phyloP scores from a whole-genome alignment of 2,797 vertebrate genomes.

The Acanthurus leucopareius region DNA sequence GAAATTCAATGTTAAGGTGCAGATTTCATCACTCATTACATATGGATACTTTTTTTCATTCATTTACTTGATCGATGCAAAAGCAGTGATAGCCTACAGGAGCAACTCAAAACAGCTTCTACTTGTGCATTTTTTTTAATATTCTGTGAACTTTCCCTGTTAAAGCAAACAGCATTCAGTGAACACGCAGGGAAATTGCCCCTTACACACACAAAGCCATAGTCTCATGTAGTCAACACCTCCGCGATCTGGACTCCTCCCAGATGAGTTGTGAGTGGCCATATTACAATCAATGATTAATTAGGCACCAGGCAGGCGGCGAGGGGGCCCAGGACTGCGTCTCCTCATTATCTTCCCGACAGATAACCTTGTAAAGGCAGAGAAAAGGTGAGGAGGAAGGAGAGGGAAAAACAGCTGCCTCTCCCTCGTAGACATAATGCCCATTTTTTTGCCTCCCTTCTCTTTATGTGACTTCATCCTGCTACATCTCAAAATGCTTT shows the following conservation, averaged over 20 bases:
- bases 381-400: constrained; percentile 68
- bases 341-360: constrained; percentile 84
- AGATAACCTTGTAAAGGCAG: constrained; percentile 88
- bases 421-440: constrained; percentile 47
- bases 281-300: constrained; percentile 90
- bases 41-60: not conserved
- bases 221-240: constrained; percentile 65
- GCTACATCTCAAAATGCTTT: constrained; percentile 49
- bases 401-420: constrained; percentile 37
- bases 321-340: constrained; percentile 72
- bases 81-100: constrained; percentile 13
- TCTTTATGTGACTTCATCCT: constrained; percentile 54
- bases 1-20: constrained; percentile 12
- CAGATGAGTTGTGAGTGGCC: constrained; percentile 86
- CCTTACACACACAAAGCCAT: constrained; percentile 55
- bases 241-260: constrained; percentile 78
- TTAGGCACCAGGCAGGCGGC: constrained; percentile 83
- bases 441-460: constrained; percentile 35
- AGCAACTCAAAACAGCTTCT: constrained; percentile 24
- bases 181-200: constrained; percentile 35
- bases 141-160: constrained; percentile 13
- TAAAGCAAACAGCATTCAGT: constrained; percentile 38
- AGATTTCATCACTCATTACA: constrained; percentile 8
- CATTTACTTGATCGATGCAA: not conserved
- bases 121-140: constrained; percentile 15